Evolutionary conservation across 2,113 vertebrate genomes (phyloP).

Genomic region (Steatornis caripensis): DNA sequence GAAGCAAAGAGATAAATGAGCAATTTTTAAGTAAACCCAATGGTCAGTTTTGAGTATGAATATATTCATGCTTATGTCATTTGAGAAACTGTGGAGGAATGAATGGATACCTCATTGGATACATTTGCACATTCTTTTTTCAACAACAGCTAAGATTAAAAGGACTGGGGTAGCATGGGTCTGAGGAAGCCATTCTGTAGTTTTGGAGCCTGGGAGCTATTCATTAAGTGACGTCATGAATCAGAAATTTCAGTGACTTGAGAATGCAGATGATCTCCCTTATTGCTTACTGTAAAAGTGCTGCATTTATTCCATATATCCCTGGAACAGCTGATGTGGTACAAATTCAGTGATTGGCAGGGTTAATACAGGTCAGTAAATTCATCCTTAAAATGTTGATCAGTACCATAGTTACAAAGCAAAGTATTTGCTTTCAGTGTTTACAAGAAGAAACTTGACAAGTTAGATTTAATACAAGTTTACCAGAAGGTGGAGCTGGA

Average conservation of each 20-base stretch:
- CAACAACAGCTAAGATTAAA: neutral
- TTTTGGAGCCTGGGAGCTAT: neutral
- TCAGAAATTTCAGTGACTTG: neutral
- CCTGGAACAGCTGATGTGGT: neutral
- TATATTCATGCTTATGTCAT: neutral
- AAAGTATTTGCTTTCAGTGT: neutral
- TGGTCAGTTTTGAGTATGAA: neutral
- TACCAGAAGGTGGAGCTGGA: constrained; percentile 66
- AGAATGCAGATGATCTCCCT: neutral
- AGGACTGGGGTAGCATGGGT: neutral
- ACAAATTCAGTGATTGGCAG: neutral
- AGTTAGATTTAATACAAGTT: neutral
- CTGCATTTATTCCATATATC: neutral
- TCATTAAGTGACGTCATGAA: neutral
- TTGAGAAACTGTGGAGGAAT: neutral
- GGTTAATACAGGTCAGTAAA: neutral
- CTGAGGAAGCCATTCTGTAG: neutral
- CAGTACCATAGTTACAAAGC: neutral
- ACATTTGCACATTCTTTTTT: neutral
- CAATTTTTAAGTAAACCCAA: neutral
- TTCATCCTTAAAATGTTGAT: neutral
- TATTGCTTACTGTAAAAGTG: neutral
- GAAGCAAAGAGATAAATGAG: neutral
- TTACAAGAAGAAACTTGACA: neutral
- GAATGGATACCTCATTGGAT: neutral